phyloP scores from a whole-genome alignment of 2,797 vertebrate genomes.

The Aratinga solstitialis region DNA sequence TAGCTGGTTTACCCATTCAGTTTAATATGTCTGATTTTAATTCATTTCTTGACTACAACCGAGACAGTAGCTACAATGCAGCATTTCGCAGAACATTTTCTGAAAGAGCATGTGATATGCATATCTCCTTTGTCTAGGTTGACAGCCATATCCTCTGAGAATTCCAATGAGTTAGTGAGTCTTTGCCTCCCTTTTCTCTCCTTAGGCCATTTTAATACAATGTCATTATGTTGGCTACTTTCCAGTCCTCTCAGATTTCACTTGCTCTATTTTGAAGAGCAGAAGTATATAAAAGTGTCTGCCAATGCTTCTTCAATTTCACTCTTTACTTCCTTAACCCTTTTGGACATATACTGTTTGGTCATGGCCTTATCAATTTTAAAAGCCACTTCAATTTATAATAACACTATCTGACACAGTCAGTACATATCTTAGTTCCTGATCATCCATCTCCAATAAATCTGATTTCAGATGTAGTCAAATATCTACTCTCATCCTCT shows the following conservation, averaged over 20 bases:
- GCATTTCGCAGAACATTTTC: slow-evolving; percentile 40
- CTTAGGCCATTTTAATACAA: slow-evolving; percentile 46
- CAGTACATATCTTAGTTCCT: background rate
- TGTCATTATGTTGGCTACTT: background rate
- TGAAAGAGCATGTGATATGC: background rate
- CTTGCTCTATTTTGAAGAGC: slow-evolving; percentile 36
- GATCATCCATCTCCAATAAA: slow-evolving; percentile 42
- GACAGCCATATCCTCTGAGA: slow-evolving; percentile 42
- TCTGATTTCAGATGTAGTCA: slow-evolving; percentile 27
- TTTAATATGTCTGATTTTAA: background rate
- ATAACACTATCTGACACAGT: background rate
- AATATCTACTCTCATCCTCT: background rate
- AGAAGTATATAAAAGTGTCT: slow-evolving; percentile 40
- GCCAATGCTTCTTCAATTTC: slow-evolving; percentile 35
- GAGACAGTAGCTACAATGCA: background rate
- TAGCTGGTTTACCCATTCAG: slow-evolving; percentile 2
- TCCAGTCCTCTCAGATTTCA: slow-evolving; percentile 30
- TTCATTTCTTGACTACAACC: slow-evolving; percentile 29
- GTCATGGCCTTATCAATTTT: slow-evolving; percentile 19
- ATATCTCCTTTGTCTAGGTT: slow-evolving; percentile 39
- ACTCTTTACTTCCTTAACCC: slow-evolving; percentile 25
- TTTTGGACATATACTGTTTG: slow-evolving; percentile 16
- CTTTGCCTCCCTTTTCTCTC: slow-evolving; percentile 26
- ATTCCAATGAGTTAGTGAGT: slow-evolving; percentile 39
- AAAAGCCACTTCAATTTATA: slow-evolving; percentile 43